Evolutionary conservation across 2,113 vertebrate species (phyloP).

Genomic region (Todiramphus saurophagus): DNA sequence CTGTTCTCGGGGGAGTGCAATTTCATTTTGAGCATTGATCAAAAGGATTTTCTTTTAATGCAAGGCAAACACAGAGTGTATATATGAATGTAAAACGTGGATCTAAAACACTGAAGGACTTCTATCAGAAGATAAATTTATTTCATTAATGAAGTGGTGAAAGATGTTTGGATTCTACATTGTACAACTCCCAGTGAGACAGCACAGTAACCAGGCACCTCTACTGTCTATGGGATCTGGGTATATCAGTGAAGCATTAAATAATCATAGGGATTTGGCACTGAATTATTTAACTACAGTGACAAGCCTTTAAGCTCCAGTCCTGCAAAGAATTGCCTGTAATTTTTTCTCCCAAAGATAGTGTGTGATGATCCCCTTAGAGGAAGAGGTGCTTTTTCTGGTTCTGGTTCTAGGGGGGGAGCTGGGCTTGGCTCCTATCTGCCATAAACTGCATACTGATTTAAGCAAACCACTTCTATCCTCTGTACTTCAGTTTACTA

Average conservation of each 20-base stretch:
- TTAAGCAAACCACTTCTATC: background rate
- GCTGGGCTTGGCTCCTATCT: background rate
- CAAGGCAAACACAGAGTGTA: conserved; percentile 16
- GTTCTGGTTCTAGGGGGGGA: background rate
- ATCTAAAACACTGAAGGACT: background rate
- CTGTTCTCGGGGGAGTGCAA: background rate
- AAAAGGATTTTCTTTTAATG: conserved; percentile 34
- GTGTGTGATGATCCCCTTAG: background rate
- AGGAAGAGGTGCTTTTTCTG: background rate
- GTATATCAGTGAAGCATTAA: background rate
- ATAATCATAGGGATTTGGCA: background rate
- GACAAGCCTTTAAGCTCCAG: background rate
- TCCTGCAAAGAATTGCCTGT: background rate
- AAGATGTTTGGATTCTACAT: background rate
- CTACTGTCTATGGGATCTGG: background rate
- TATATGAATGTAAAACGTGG: background rate
- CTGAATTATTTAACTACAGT: background rate
- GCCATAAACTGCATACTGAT: background rate
- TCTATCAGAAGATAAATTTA: background rate
- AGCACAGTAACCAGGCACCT: background rate
- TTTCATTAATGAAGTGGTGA: background rate
- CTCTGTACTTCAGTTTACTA: background rate
- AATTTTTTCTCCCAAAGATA: background rate
- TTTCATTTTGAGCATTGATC: conserved; percentile 22
- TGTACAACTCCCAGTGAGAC: background rate